Evolutionary conservation across 2,113 vertebrate species (phyloP).

Genomic region (Carassius auratus): DNA sequence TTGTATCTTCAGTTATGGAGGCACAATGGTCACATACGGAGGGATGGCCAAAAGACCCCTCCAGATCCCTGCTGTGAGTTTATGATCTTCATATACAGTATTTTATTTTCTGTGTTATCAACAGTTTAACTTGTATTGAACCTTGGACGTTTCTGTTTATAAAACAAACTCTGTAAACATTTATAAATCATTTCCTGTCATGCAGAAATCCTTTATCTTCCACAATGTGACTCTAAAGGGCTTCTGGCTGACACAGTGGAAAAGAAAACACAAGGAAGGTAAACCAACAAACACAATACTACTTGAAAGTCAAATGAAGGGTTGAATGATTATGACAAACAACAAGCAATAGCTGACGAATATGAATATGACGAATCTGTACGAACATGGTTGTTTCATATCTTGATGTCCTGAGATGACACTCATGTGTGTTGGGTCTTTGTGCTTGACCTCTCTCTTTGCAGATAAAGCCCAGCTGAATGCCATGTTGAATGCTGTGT

Average conservation of each 20-base stretch:
- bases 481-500: conserved; percentile 52
- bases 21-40: conserved; percentile 60
- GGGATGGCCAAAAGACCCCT: conserved; percentile 62
- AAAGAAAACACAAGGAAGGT: conserved; percentile 58
- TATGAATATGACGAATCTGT: neutral
- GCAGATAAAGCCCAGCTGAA: conserved; percentile 55
- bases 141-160: neutral
- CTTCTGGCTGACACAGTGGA: conserved; percentile 66
- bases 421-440: neutral
- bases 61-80: conserved; percentile 61
- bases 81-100: neutral
- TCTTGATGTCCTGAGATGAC: neutral
- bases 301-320: neutral
- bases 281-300: neutral
- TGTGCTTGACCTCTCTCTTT: neutral
- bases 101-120: neutral
- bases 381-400: neutral
- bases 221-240: conserved; percentile 55
- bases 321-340: neutral
- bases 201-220: conserved; percentile 59
- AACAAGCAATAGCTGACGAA: no score
- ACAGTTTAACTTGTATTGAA: neutral
- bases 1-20: conserved; percentile 46
- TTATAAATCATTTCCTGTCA: conserved; percentile 13
- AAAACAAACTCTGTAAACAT: neutral